Evolutionary conservation across 2,113 vertebrate species (phyloP), one percentile per base, ranked within the genome.

Genomic region (Brachypteracias leptosomus): DNA sequence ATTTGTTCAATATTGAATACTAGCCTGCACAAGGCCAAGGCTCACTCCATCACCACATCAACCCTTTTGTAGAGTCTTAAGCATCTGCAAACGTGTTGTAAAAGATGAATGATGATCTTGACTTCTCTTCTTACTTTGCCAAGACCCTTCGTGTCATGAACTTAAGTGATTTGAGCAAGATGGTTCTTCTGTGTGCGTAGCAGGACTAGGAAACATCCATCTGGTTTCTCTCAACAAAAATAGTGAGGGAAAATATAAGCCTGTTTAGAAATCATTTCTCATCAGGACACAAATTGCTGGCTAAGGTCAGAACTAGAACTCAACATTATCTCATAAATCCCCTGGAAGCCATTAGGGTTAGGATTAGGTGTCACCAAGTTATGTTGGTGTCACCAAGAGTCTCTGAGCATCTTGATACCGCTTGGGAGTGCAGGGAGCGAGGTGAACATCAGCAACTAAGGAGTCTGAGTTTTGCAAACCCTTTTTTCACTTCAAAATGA

Each of bases 211-310:
- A 54, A 62, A 57, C 19, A 73, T 73, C 86, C 20, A 58, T 68
- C 80, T 92, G 62, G 38, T 68, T 96, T 94, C 29, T 85, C 83
- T 90, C 82, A 80, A 29, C 66, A 88, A 0, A 0, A 49, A 35
- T 61, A 88, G 9, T 2, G 2, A 89, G 82, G 68, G 85, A 63
- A 88, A 88, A 78, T 31, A 95, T 31, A 88, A 75, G 77, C 36
- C 55, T 78, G 35, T 57, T 77, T 91, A 74, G 49, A 89, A 93
- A 82, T 33, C 16, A 40, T 88, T 95, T 90, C 79, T 95, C 76
- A 59, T 65, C n/a, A 46, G 55, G 73, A 72, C 65, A 71, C 21
- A 68, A 67, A 72, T 40, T 65, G 31, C 36, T 82, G 35, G 57
- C 40, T 84, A 28, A 93, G 68, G 68, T 84, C 88, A 86, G 35